A percentile compares a stretch with the other conserved stretches of the same genome.
Evolutionary conservation across 2,113 vertebrate genomes (phyloP).

Genomic region (Oreochromis tanganicae): DNA sequence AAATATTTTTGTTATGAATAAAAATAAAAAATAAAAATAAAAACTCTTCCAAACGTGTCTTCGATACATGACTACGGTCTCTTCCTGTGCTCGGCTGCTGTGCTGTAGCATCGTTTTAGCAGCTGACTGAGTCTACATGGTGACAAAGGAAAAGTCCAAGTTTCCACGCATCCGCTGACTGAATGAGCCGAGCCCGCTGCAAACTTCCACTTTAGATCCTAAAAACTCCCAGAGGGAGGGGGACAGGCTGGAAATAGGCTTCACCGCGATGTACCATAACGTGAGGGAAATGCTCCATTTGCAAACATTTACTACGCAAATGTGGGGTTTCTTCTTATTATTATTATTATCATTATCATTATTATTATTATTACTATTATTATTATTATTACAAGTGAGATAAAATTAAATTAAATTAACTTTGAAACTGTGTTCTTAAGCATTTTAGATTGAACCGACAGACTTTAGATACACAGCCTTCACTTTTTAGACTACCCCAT

Average conservation of each 20-base stretch:
- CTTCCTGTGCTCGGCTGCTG: neutral
- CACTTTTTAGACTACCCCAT: slow-evolving; percentile 65
- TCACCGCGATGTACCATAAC: neutral
- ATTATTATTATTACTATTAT: too few relatives aligned
- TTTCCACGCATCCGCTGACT: neutral
- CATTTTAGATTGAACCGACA: neutral
- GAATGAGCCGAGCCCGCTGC: neutral
- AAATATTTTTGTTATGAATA: neutral
- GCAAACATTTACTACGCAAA: neutral
- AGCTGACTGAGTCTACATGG: neutral
- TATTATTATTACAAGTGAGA: neutral
- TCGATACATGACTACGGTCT: neutral
- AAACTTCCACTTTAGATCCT: neutral
- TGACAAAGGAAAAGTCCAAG: slow-evolving; percentile 15
- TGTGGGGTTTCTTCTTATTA: neutral
- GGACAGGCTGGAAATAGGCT: neutral
- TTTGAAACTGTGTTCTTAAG: neutral
- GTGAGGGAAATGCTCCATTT: neutral
- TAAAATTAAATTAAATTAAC: accelerated
- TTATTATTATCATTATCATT: neutral
- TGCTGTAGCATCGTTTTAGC: neutral
- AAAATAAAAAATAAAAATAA: neutral
- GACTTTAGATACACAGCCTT: neutral
- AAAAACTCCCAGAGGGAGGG: neutral
- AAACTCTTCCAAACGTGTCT: neutral